phyloP scores from a whole-genome alignment of 2,797 vertebrate genomes.

The Aselliscus stoliczkanus region DNA sequence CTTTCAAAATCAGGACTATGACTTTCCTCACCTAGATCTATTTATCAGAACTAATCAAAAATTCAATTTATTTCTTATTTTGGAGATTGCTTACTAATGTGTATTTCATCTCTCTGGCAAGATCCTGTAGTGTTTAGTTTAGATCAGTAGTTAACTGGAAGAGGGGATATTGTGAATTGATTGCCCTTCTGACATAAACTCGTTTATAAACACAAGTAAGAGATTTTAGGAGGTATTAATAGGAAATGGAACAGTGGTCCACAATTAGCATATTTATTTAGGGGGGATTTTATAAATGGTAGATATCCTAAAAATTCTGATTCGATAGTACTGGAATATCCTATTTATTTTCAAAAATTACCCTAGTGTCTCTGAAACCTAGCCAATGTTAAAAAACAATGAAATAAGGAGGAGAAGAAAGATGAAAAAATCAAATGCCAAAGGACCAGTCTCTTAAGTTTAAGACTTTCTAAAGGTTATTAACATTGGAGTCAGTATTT shows the following conservation, averaged over 20 bases:
- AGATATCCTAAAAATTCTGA: neutral
- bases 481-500: neutral
- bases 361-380: neutral
- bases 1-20: neutral
- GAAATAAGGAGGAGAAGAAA: neutral
- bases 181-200: neutral
- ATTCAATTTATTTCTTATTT: neutral
- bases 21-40: neutral
- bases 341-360: neutral
- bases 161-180: neutral
- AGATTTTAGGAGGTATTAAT: neutral
- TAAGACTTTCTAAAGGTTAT: neutral
- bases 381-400: neutral
- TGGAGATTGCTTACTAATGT: neutral
- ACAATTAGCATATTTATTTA: neutral
- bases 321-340: neutral
- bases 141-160: slow-evolving; percentile 3
- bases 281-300: neutral
- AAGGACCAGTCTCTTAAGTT: neutral
- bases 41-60: neutral
- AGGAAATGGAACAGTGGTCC: neutral
- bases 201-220: neutral
- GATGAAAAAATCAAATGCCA: neutral
- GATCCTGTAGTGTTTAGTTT: neutral
- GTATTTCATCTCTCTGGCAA: neutral